phyloP scores from a whole-genome alignment of 2,888 invertebrate genomes.

The Bedellia somnulentella region DNA sequence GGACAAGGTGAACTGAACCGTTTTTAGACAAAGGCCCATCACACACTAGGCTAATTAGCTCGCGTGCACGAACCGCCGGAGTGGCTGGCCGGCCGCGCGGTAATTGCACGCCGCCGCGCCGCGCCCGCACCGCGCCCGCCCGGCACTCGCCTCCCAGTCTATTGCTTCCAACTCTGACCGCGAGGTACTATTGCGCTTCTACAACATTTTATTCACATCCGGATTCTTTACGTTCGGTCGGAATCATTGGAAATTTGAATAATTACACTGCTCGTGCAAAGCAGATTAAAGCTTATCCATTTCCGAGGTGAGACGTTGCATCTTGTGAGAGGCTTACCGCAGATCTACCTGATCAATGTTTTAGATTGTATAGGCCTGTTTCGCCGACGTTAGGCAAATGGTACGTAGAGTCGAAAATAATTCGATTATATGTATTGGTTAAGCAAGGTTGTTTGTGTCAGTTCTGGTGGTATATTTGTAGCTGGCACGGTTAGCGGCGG shows the following conservation, averaged over 20 bases:
- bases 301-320: too few relatives aligned
- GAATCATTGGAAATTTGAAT: constrained; percentile 5
- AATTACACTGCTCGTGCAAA: constrained; percentile 4
- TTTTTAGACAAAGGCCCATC: constrained; percentile 54
- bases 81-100: constrained; percentile 17
- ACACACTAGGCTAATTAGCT: constrained; percentile 40
- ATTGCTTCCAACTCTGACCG: neutral
- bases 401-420: too few relatives aligned
- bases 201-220: constrained; percentile 53
- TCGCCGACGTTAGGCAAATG: too few relatives aligned
- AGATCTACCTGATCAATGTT: too few relatives aligned
- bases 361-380: too few relatives aligned
- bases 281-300: too few relatives aligned
- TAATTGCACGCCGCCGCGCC: constrained; percentile 8
- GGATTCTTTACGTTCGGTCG: constrained; percentile 29
- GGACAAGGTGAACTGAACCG: constrained; percentile 33
- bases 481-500: constrained; percentile 22
- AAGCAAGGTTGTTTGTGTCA: constrained; percentile 19
- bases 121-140: neutral
- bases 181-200: constrained; percentile 31
- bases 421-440: too few relatives aligned
- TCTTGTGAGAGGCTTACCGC: too few relatives aligned
- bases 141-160: neutral
- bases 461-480: too few relatives aligned
- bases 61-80: constrained; percentile 28